phyloP scores from a whole-genome alignment of 2,113 vertebrate species.

The Laticauda colubrina region DNA sequence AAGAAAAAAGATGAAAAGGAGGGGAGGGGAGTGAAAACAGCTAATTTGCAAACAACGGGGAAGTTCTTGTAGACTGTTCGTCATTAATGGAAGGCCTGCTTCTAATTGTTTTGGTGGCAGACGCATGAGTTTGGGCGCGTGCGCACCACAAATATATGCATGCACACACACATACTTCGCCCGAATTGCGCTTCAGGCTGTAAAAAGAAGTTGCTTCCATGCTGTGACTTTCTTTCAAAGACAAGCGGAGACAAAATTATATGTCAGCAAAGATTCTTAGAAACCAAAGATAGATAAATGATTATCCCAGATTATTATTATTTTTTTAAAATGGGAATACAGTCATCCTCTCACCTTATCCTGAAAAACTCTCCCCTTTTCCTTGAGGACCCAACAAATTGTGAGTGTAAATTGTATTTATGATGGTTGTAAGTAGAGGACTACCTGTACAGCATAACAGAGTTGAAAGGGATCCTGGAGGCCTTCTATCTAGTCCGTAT shows the following conservation, averaged over 20 bases:
- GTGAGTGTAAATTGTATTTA: not conserved
- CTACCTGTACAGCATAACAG: not conserved
- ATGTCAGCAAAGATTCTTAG: not conserved
- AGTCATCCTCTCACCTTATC: not conserved
- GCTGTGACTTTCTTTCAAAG: not conserved
- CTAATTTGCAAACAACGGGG: slow-evolving; percentile 9
- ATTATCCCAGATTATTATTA: not conserved
- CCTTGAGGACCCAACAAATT: not conserved
- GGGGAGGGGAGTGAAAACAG: not conserved
- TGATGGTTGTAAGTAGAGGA: fast-evolving
- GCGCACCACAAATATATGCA: not conserved
- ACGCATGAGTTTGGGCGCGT: not conserved
- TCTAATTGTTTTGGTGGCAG: not conserved
- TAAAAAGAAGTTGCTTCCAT: not conserved
- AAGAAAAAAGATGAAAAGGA: not conserved
- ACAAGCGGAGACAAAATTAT: not conserved
- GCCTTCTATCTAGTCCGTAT: not conserved
- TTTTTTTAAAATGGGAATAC: not conserved
- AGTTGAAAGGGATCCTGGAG: not conserved
- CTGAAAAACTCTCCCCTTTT: not conserved
- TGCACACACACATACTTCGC: not conserved
- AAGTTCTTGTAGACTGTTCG: not conserved
- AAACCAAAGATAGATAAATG: not conserved
- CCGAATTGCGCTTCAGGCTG: not conserved
- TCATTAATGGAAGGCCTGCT: not conserved